Conservation (phyloP, 1,140 invertebrate species). For the Leptopilina clavipes region DNA sequence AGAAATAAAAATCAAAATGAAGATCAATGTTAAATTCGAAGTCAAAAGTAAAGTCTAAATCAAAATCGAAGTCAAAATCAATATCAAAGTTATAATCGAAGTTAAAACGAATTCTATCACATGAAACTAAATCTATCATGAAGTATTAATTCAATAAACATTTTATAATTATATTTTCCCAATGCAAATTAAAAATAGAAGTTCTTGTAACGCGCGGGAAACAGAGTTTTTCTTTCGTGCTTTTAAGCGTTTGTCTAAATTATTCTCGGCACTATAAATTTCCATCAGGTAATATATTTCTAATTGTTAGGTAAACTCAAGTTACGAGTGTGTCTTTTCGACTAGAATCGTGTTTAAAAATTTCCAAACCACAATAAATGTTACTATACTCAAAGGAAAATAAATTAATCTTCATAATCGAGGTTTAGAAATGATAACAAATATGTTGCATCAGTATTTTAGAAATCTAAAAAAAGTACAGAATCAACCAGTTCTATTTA, state of each 20-base stretch:
- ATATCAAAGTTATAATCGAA: too few relatives aligned
- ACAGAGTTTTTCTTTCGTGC: neutral
- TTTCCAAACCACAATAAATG: too few relatives aligned
- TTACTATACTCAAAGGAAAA: too few relatives aligned
- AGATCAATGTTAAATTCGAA: too few relatives aligned
- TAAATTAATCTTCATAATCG: neutral
- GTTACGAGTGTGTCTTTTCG: neutral
- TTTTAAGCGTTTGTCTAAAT: neutral
- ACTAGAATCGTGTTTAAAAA: too few relatives aligned
- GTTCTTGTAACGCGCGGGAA: neutral
- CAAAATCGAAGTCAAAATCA: too few relatives aligned
- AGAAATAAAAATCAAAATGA: too few relatives aligned
- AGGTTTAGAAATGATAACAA: neutral
- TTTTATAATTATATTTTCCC: neutral
- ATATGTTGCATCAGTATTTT: neutral
- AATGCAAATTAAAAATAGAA: slow-evolving; percentile 17
- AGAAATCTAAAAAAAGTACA: neutral
- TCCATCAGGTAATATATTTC: neutral
- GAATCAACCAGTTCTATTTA: neutral
- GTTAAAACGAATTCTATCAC: too few relatives aligned
- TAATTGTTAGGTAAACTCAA: neutral
- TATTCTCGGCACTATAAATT: slow-evolving; percentile 12
- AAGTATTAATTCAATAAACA: neutral
- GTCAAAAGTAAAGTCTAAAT: too few relatives aligned
- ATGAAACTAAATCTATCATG: neutral